Conservation (phyloP, 2,797 vertebrate genomes). For the Carduelis carduelis region DNA sequence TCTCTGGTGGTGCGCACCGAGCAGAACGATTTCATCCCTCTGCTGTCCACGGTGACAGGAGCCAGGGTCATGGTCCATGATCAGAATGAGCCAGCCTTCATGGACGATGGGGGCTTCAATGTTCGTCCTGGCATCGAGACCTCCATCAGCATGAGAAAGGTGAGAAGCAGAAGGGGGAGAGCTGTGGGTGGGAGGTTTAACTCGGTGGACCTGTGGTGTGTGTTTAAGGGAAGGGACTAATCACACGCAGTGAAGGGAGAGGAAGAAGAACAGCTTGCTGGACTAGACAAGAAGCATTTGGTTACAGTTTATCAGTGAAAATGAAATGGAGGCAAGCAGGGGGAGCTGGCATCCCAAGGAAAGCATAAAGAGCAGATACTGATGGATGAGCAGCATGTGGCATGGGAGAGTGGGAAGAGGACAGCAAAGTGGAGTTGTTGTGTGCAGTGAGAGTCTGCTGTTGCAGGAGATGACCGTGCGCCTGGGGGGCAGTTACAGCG, state of each 20-base stretch:
- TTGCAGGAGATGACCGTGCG: slow-evolving; percentile 72
- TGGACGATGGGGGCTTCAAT: slow-evolving; percentile 82
- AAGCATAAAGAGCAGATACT: not conserved
- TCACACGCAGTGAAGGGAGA: not conserved
- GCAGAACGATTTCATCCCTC: slow-evolving; percentile 78
- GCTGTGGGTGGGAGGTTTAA: not conserved
- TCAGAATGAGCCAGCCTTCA: slow-evolving; percentile 77
- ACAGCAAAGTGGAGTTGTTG: not conserved
- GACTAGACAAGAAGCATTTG: not conserved
- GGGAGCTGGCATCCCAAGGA: not conserved
- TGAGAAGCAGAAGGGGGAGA: not conserved
- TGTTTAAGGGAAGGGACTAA: not conserved
- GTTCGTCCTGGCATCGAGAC: slow-evolving; percentile 78
- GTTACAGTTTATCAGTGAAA: not conserved
- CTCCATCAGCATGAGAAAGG: slow-evolving; percentile 81
- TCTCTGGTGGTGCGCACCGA: slow-evolving; percentile 77
- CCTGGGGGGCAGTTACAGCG: slow-evolving; percentile 76
- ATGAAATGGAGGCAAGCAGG: not conserved
- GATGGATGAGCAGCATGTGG: not conserved
- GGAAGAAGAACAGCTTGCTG: not conserved
- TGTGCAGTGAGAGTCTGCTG: not conserved
- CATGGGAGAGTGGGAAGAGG: not conserved
- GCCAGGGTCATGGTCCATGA: slow-evolving; percentile 80
- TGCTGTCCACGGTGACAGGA: slow-evolving; percentile 79
- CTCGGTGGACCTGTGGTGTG: not conserved